Conservation (phyloP, 2,888 invertebrate genomes). For the Gasteruption jaculator region DNA sequence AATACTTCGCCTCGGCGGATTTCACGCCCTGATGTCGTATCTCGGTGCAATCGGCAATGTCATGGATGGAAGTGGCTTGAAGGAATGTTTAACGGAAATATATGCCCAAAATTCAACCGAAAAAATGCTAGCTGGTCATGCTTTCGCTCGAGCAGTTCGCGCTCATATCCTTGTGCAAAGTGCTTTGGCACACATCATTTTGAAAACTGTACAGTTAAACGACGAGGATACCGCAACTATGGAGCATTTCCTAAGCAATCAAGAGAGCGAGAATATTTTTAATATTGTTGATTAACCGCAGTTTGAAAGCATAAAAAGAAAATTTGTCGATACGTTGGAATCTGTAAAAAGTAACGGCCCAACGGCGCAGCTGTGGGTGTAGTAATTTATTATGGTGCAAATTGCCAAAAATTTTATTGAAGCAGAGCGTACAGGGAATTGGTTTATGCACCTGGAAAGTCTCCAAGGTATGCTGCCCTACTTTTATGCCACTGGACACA, state of each 20-base stretch:
- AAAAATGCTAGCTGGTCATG: conserved; percentile 17
- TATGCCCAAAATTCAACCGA: conserved; percentile 24
- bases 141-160: conserved; percentile 10
- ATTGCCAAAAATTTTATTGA: conserved; percentile 34
- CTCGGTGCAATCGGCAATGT: conserved; percentile 23
- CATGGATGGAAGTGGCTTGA: conserved; percentile 26
- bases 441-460: conserved; percentile 31
- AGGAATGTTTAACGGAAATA: conserved; percentile 20
- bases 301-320: not conserved
- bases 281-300: not conserved
- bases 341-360: conserved; percentile 12
- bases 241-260: not conserved
- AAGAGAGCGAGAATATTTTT: not conserved
- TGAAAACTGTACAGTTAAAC: not conserved
- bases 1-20: conserved; percentile 30
- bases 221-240: not conserved
- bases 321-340: not conserved
- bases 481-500: conserved; percentile 44
- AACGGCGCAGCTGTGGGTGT: conserved; percentile 28
- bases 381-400: conserved; percentile 33
- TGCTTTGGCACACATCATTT: conserved; percentile 5
- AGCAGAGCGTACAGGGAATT: conserved; percentile 36
- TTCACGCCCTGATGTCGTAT: conserved; percentile 25
- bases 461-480: conserved; percentile 37
- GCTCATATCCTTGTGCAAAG: conserved; percentile 2